Evolutionary conservation across 2,797 vertebrate species (phyloP).

Genomic region (Chelon auratus): DNA sequence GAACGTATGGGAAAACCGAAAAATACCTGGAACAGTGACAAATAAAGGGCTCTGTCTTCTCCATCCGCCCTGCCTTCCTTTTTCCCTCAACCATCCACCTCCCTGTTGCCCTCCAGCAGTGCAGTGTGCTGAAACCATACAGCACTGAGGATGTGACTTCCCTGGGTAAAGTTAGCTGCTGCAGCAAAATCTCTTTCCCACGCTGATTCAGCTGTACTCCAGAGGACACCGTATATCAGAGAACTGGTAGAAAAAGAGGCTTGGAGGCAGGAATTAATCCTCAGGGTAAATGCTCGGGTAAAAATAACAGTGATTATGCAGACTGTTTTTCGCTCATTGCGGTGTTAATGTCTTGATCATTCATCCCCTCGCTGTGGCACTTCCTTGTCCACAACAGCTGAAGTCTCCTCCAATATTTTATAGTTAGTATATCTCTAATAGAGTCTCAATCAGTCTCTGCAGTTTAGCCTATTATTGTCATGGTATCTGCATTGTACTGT

Average conservation of each 20-base stretch:
- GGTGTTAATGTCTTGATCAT: slow-evolving; percentile 24
- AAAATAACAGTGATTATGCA: slow-evolving; percentile 48
- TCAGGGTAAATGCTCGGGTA: slow-evolving; percentile 38
- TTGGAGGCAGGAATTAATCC: slow-evolving; percentile 25
- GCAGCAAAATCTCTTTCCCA: slow-evolving; percentile 73
- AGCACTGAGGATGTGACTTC: slow-evolving; percentile 63
- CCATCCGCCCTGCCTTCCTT: background rate
- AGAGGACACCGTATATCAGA: slow-evolving; percentile 69
- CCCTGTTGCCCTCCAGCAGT: slow-evolving; percentile 22
- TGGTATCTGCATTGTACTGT: too few species aligned
- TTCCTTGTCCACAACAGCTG: too few species aligned
- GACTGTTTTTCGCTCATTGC: slow-evolving; percentile 2
- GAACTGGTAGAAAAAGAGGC: slow-evolving; percentile 21
- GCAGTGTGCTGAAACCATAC: slow-evolving; percentile 60
- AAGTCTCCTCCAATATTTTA: too few species aligned
- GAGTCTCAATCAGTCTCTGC: too few species aligned
- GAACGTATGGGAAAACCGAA: background rate
- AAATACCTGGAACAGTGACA: background rate
- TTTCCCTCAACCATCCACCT: slow-evolving; percentile 1
- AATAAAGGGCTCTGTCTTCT: background rate
- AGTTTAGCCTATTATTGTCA: too few species aligned
- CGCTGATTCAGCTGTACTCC: slow-evolving; percentile 76
- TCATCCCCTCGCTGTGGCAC: background rate
- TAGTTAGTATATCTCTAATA: too few species aligned
- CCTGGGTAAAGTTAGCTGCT: slow-evolving; percentile 65